Conservation (phyloP, 2,888 invertebrate genomes). For the Hanleya hanleyi region DNA sequence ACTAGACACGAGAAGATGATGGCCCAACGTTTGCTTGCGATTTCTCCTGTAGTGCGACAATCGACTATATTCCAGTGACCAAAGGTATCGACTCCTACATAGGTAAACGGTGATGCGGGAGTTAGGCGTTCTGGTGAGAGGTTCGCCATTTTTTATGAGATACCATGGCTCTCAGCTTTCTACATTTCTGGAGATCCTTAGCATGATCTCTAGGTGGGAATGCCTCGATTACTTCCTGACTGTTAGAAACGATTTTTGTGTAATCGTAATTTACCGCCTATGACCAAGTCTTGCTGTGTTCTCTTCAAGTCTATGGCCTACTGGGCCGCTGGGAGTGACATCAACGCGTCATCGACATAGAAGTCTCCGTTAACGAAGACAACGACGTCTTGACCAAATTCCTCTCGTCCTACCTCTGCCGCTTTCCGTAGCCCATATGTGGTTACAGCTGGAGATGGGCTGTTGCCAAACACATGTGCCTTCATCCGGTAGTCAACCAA, state of each 20-base stretch:
- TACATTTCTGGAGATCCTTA: conserved; percentile 4
- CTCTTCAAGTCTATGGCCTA: conserved; percentile 20
- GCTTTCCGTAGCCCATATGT: too few relatives aligned
- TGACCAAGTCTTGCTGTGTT: conserved; percentile 9
- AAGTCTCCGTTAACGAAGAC: conserved; percentile 26
- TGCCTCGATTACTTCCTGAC: conserved; percentile 11
- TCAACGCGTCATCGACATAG: too few relatives aligned
- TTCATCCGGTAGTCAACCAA: conserved; percentile 12
- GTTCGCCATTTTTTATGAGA: background rate
- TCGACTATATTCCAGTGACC: background rate
- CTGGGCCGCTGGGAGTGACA: conserved; percentile 6
- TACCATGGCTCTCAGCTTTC: background rate
- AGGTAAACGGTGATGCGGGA: conserved; percentile 9
- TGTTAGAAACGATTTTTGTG: conserved; percentile 18
- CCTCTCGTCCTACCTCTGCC: too few relatives aligned
- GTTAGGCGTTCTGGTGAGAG: background rate
- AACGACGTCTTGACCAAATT: too few relatives aligned
- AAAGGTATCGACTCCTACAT: conserved; percentile 11
- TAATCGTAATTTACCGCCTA: conserved; percentile 15
- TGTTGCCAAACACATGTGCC: conserved; percentile 33
- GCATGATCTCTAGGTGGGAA: conserved; percentile 13
- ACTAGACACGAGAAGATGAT: conserved; percentile 18
- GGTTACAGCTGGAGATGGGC: too few relatives aligned
- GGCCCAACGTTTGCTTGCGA: conserved; percentile 17
- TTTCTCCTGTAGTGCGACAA: conserved; percentile 1